These are phyloP conservation scores for Holacanthus passer DNA, from an alignment of 2,113 vertebrate species.

Conservation along the genomic window DNA sequence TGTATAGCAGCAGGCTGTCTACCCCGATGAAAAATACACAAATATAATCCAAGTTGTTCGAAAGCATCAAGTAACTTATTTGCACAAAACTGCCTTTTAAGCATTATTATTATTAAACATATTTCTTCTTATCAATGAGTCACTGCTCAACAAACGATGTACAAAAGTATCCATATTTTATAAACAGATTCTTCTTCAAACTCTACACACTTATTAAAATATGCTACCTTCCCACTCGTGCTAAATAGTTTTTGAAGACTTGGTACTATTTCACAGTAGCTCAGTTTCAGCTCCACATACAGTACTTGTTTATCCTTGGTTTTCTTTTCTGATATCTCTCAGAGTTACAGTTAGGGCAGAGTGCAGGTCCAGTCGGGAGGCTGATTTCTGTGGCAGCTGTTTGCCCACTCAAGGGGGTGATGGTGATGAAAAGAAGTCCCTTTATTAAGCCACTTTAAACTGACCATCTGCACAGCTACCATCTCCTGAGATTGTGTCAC, in stretches of 20 bases:
- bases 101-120: background rate
- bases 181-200: background rate
- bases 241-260: background rate
- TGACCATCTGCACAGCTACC: conserved; percentile 71
- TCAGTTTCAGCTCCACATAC: background rate
- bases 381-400: conserved; percentile 60
- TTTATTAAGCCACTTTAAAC: conserved; percentile 76
- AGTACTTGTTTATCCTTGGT: background rate
- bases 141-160: background rate
- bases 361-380: conserved; percentile 11
- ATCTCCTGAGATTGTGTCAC: conserved; percentile 26
- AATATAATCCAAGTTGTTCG: background rate
- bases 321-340: conserved; percentile 8
- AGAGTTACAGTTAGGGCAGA: conserved; percentile 10
- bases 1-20: background rate
- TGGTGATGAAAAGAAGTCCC: conserved; percentile 64
- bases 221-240: background rate
- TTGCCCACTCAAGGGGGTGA: conserved; percentile 58
- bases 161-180: background rate
- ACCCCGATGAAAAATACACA: background rate
- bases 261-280: background rate
- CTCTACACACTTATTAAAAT: background rate
- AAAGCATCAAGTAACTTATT: conserved; percentile 3
- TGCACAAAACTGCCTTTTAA: conserved; percentile 3
- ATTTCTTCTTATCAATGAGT: background rate